These are phyloP conservation scores for Apostichopus japonicus DNA, from an alignment of 35 echinoderm and acorn worm genomes.

Conservation along the genomic window DNA sequence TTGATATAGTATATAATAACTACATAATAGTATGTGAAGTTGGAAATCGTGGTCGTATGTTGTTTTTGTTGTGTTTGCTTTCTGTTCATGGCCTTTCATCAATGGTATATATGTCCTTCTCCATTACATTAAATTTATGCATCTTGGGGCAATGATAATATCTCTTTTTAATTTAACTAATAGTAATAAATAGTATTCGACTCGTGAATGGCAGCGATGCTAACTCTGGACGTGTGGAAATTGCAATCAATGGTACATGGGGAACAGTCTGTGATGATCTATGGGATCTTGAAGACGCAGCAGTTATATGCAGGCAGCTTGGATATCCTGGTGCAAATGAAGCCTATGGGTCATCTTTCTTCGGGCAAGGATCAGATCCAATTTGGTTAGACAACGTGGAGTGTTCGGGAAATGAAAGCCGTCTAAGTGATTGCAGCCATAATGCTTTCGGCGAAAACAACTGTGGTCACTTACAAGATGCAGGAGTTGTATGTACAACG, in stretches of 20 bases:
- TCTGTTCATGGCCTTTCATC: too few relatives aligned
- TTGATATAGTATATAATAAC: too few relatives aligned
- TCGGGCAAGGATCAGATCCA: not conserved
- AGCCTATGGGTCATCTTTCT: not conserved
- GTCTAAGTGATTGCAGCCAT: not conserved
- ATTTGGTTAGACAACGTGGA: conserved; percentile 6
- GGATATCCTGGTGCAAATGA: not conserved
- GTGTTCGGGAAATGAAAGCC: not conserved
- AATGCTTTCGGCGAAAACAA: not conserved
- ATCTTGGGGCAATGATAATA: too few relatives aligned
- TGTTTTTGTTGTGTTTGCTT: too few relatives aligned
- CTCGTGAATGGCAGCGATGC: not conserved
- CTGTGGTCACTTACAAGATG: conserved; percentile 3
- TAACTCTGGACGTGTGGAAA: conserved; percentile 31
- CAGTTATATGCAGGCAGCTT: conserved; percentile 14
- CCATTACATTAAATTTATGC: too few relatives aligned
- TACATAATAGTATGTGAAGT: too few relatives aligned
- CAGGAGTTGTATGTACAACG: not conserved
- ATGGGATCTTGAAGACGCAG: not conserved
- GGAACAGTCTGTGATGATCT: conserved; percentile 47
- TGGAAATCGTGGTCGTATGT: too few relatives aligned
- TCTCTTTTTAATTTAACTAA: too few relatives aligned
- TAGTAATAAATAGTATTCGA: not conserved
- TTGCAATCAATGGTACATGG: conserved; percentile 7
- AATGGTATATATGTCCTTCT: too few relatives aligned